A percentile compares a stretch with the other conserved stretches of the same genome.
phyloP scores from a whole-genome alignment of 2,888 invertebrate species.

The Macrostomum cliftonense region DNA sequence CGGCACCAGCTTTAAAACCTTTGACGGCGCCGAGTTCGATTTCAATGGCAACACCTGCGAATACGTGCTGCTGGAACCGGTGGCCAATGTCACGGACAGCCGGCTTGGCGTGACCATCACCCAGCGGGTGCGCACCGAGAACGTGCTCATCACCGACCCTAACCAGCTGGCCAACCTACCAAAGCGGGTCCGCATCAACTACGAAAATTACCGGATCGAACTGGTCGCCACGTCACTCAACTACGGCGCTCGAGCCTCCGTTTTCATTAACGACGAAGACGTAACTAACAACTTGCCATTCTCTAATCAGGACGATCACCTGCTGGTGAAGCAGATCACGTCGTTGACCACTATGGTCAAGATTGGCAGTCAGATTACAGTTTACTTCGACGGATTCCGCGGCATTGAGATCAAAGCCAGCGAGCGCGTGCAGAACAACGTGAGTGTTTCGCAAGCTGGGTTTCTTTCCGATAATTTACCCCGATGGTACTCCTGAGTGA shows the following conservation, averaged over 20 bases:
- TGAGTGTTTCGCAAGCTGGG: too few species aligned
- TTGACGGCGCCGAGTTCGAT: slow-evolving; percentile 20
- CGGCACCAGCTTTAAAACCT: slow-evolving; percentile 23
- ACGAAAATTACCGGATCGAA: background rate
- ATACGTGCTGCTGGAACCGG: slow-evolving; percentile 16
- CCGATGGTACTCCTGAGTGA: too few species aligned
- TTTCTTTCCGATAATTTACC: too few species aligned
- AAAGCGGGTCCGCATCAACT: background rate
- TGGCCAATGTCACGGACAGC: background rate
- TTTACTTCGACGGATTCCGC: slow-evolving; percentile 7
- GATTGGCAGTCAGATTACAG: slow-evolving; percentile 3
- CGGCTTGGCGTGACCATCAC: slow-evolving; percentile 3
- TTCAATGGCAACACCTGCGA: slow-evolving; percentile 12
- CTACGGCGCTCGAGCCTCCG: slow-evolving; percentile 1
- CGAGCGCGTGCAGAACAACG: slow-evolving; percentile 1
- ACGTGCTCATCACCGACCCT: background rate
- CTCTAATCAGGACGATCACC: background rate
- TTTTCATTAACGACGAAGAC: slow-evolving; percentile 4
- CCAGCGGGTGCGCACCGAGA: slow-evolving; percentile 4
- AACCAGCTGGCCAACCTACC: slow-evolving; percentile 2
- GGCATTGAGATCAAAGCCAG: slow-evolving; percentile 6
- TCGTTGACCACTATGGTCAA: slow-evolving; percentile 3
- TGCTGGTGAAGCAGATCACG: slow-evolving; percentile 3
- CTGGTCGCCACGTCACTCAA: slow-evolving; percentile 3
- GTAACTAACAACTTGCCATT: slow-evolving; percentile 3